These are phyloP conservation scores for Pluvialis apricaria DNA, from an alignment of 2,113 vertebrate species.

Conservation along the genomic window DNA sequence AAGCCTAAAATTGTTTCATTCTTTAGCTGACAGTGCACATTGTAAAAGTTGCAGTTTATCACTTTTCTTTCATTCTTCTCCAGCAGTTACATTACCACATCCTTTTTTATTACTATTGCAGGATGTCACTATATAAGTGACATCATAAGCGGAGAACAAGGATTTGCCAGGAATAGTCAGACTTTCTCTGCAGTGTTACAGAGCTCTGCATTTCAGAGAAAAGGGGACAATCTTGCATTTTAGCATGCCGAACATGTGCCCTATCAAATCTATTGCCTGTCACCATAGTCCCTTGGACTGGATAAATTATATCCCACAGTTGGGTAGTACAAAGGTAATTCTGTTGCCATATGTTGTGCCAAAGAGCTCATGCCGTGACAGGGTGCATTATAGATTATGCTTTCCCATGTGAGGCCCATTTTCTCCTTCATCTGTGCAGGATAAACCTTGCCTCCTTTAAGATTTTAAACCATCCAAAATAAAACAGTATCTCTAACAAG, in stretches of 20 bases:
- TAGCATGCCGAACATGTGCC: constrained; percentile 53
- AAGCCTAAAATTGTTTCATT: constrained; percentile 38
- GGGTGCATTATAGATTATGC: constrained; percentile 40
- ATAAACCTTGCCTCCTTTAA: neutral
- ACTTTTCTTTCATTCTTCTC: neutral
- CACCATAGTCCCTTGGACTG: constrained; percentile 36
- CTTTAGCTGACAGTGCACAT: constrained; percentile 58
- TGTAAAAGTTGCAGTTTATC: constrained; percentile 48
- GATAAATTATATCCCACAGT: constrained; percentile 68
- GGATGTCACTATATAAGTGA: neutral
- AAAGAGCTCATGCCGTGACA: constrained; percentile 62
- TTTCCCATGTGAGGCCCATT: constrained; percentile 38
- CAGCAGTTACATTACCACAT: constrained; percentile 17
- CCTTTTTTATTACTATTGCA: neutral
- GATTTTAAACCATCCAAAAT: neutral
- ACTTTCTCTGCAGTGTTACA: neutral
- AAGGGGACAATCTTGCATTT: neutral
- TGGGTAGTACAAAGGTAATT: constrained; percentile 69
- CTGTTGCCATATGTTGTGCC: constrained; percentile 69
- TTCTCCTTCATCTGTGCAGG: constrained; percentile 35
- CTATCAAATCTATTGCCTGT: constrained; percentile 57
- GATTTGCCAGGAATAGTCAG: neutral
- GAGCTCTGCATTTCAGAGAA: neutral
- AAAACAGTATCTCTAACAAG: neutral
- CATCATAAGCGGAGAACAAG: constrained; percentile 2